Percentiles rank a stretch among this genome's conserved stretches.
Evolutionary conservation across 1,140 invertebrate genomes (phyloP).

Genomic region (Drosophila cardini): DNA sequence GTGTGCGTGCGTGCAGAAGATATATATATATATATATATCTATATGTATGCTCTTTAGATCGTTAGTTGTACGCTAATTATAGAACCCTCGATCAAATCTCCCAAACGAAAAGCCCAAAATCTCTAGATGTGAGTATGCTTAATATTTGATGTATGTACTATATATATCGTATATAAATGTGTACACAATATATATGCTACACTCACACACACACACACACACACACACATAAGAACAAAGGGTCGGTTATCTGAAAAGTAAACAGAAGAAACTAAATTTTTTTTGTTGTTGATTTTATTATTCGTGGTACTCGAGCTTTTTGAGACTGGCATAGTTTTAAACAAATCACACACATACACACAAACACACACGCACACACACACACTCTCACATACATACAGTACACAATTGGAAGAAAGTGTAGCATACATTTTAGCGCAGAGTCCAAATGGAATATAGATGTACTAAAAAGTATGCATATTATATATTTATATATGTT

Average conservation of each 20-base stretch:
- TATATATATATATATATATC: not conserved
- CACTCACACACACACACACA: not conserved
- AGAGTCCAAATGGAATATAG: not conserved
- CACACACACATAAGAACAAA: not conserved
- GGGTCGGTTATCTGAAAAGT: not conserved
- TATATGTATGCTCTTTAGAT: constrained; percentile 22
- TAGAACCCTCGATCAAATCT: constrained; percentile 29
- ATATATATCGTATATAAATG: constrained; percentile 18
- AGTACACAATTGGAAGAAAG: constrained; percentile 2
- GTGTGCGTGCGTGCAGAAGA: constrained; percentile 35
- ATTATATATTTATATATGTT: constrained; percentile 25
- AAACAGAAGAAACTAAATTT: constrained; percentile 43
- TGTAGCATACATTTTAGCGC: not conserved
- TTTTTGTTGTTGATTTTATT: constrained; percentile 50
- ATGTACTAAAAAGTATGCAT: not conserved
- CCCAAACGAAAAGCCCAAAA: constrained; percentile 18
- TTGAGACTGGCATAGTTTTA: constrained; percentile 84
- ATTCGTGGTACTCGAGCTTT: constrained; percentile 84
- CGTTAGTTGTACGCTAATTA: constrained; percentile 32
- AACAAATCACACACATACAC: constrained; percentile 40
- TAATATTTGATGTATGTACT: constrained; percentile 10
- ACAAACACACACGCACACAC: constrained; percentile 26
- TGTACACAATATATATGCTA: constrained; percentile 25
- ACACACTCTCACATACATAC: constrained; percentile 29
- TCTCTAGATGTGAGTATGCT: constrained; percentile 3